These are phyloP conservation scores for Raja brachyura DNA, from an alignment of 2,113 vertebrate species.

Conservation along the genomic window DNA sequence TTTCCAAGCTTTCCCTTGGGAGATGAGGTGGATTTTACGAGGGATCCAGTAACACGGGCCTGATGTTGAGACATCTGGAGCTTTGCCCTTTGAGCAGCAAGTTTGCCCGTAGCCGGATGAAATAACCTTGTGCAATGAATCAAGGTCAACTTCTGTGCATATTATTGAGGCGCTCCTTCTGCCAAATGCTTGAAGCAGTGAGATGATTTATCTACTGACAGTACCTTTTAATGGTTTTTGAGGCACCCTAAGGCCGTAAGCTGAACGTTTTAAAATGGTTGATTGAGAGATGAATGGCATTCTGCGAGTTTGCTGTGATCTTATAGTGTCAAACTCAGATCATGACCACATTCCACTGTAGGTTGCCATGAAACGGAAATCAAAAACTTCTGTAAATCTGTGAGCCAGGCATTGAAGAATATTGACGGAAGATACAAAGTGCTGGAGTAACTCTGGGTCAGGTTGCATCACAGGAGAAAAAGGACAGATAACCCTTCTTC, in stretches of 20 bases:
- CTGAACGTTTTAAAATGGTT: background rate
- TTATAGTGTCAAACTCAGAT: background rate
- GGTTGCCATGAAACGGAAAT: background rate
- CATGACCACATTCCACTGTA: background rate
- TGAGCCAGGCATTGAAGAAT: background rate
- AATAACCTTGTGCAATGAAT: background rate
- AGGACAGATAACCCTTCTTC: too few relatives aligned
- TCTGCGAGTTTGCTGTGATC: background rate
- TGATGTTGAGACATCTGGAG: background rate
- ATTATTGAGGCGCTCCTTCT: background rate
- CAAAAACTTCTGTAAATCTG: background rate
- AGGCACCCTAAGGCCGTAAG: background rate
- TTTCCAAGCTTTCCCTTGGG: background rate
- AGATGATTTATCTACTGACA: background rate
- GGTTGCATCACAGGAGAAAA: too few relatives aligned
- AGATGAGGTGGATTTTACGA: background rate
- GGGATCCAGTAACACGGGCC: background rate
- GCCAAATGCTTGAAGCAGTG: background rate
- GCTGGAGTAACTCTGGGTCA: too few relatives aligned
- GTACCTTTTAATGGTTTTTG: background rate
- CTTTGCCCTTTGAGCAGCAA: background rate
- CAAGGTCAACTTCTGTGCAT: conserved; percentile 1
- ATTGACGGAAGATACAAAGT: background rate
- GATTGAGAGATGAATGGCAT: background rate
- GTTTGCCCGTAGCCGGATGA: background rate